phyloP scores from a whole-genome alignment of 1,140 invertebrate genomes.

The Danaus plexippus region DNA sequence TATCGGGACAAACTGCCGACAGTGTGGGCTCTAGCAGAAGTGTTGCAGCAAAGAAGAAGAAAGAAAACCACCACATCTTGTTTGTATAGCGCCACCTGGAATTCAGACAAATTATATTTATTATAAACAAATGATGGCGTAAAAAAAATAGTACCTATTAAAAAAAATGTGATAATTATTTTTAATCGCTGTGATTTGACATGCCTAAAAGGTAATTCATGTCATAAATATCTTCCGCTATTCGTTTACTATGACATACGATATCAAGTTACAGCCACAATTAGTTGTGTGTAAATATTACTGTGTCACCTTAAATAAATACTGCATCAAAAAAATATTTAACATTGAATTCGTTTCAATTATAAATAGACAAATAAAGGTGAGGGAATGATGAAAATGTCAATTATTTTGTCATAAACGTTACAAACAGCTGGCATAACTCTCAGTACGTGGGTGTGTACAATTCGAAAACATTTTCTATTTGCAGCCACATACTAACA shows the following conservation, averaged over 20 bases:
- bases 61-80: conserved; percentile 48
- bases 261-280: conserved; percentile 32
- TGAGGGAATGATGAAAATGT: background rate
- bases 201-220: too few species aligned
- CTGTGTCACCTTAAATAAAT: background rate
- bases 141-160: background rate
- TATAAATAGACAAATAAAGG: too few species aligned
- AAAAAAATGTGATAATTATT: too few species aligned
- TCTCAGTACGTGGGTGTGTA: conserved; percentile 17
- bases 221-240: too few species aligned
- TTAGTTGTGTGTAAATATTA: background rate
- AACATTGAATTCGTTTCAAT: too few species aligned
- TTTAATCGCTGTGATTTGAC: too few species aligned
- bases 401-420: conserved; percentile 5
- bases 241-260: conserved; percentile 3
- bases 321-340: too few species aligned
- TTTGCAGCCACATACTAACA: conserved; percentile 48
- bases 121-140: background rate
- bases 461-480: conserved; percentile 36
- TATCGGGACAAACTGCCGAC: conserved; percentile 51
- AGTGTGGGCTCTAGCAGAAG: conserved; percentile 41
- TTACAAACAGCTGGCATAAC: conserved; percentile 20
- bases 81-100: conserved; percentile 49
- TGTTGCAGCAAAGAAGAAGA: conserved; percentile 40
- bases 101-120: conserved; percentile 27